Conservation (phyloP, 2,113 vertebrate genomes). For the Lamprologus lemairii region DNA sequence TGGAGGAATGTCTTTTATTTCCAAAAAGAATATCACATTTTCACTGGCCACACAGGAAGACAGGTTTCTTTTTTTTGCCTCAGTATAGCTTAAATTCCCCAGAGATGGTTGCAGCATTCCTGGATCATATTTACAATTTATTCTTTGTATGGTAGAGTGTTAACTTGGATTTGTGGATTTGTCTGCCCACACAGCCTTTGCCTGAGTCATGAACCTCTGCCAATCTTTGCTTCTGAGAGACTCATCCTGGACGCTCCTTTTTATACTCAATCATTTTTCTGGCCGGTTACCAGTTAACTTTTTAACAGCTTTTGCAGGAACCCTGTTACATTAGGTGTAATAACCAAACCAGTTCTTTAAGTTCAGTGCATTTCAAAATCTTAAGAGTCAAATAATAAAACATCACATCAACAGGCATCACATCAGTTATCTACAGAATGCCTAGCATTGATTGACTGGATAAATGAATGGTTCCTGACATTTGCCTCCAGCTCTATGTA, state of each 20-base stretch:
- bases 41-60: background rate
- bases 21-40: background rate
- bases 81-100: background rate
- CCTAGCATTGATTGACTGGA: slow-evolving; percentile 23
- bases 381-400: background rate
- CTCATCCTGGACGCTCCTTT: background rate
- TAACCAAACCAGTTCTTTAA: background rate
- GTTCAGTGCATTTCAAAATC: background rate
- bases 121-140: background rate
- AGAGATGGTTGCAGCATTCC: background rate
- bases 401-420: background rate
- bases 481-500: background rate
- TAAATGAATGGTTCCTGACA: slow-evolving; percentile 18
- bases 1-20: background rate
- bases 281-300: background rate
- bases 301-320: background rate
- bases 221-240: background rate
- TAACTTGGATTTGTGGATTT: background rate
- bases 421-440: background rate
- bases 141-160: background rate
- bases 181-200: background rate
- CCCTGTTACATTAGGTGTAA: background rate
- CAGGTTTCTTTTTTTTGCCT: background rate
- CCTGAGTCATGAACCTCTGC: background rate
- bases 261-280: background rate